These are phyloP conservation scores for Drosophila sechellia DNA, from an alignment of 1,140 invertebrate species.

Conservation along the genomic window DNA sequence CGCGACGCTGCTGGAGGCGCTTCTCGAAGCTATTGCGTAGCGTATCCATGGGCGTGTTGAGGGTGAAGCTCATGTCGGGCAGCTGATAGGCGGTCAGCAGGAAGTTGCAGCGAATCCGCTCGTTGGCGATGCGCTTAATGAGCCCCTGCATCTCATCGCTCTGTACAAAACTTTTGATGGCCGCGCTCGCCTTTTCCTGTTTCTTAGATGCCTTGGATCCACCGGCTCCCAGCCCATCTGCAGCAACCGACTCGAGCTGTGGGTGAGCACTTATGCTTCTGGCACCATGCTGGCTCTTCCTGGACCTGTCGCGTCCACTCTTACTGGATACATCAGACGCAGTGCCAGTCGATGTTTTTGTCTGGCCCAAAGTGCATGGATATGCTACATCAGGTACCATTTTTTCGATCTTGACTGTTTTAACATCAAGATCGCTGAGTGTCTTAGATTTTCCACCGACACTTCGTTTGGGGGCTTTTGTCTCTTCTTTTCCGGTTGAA, in stretches of 20 bases:
- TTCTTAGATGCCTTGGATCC: neutral
- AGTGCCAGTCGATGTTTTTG: conserved; percentile 9
- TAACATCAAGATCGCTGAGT: conserved; percentile 24
- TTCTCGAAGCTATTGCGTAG: no score
- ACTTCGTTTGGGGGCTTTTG: conserved; percentile 7
- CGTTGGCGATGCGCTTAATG: no score
- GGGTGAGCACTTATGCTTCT: conserved; percentile 54
- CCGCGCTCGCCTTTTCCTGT: no score
- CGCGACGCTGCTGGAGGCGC: no score
- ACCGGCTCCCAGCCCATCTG: conserved; percentile 3
- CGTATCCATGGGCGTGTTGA: no score
- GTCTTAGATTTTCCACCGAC: conserved; percentile 5
- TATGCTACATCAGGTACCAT: neutral
- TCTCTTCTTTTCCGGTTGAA: neutral
- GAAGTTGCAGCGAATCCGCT: no score
- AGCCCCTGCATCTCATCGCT: no score
- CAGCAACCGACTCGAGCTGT: conserved; percentile 51
- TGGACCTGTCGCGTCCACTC: conserved; percentile 34
- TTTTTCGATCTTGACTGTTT: neutral
- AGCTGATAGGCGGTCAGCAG: no score
- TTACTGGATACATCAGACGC: conserved; percentile 2
- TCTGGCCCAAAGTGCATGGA: conserved; percentile 3
- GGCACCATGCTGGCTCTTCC: conserved; percentile 52
- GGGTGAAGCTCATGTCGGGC: no score
- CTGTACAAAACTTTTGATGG: no score